Evolutionary conservation across 2,113 vertebrate genomes (phyloP), one percentile per base, ranked within the genome.

Genomic region (Rana temporaria): DNA sequence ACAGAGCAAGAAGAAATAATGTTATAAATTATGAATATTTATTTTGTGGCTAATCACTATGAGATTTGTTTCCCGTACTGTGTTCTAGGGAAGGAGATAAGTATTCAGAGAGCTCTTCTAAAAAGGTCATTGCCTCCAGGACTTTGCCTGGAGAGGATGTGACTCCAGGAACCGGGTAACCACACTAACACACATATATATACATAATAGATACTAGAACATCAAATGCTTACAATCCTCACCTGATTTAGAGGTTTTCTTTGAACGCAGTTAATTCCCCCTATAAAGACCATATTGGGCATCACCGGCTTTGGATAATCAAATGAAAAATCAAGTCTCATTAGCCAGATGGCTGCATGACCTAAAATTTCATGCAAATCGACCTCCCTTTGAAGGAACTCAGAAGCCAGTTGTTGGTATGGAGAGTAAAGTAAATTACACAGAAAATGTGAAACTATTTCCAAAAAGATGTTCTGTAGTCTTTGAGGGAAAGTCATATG

Each of bases 221-320:
- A 38, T 38, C 34, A 38, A 38, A 38, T 38, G 7, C 34, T 38
- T 38, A 38, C 2, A 38, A 38, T 38, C 7, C 92, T 87, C 84
- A 95, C 94, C 72, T 87, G 87, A 52, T 94, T 79, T 2, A 97
- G 86, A 12, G 87, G 62, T n/a, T 80, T 90, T 42, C 60, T 85
- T 53, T 81, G 89, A 78, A 16, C 86, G 88, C 93, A 95, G 79
- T 92, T 95, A 88, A 93, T 92, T 9, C 93, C 95, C 24, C 94
- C 94, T 0, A 85, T 91, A 0, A 90, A 91, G 84, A 96, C 48
- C 89, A 94, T 90, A 78, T 96, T 98, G 72, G 95, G 96, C 96
- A 98, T 94, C 30, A 94, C 0, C 0, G 97, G 96, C 62, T 2
- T 91, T 0, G 95, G 95, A 80, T 89, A 96, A 16, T 97, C 94